Evolutionary conservation across 2,797 vertebrate species (phyloP).

Genomic region (Acomys russatus): DNA sequence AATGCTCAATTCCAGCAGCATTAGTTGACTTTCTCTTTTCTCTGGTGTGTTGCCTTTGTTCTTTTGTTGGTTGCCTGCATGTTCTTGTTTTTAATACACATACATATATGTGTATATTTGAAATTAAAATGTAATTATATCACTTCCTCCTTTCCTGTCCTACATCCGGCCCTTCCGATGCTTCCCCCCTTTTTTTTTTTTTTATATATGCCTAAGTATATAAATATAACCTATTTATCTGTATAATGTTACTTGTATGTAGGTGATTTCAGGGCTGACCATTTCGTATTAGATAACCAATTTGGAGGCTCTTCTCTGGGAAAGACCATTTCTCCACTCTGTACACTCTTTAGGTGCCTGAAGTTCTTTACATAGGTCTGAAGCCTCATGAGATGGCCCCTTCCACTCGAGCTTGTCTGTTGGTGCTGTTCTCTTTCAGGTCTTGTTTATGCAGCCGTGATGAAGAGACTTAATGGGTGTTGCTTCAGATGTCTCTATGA

Average conservation of each 20-base stretch:
- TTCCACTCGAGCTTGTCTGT: too few relatives aligned
- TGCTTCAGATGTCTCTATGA: neutral
- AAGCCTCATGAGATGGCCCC: neutral
- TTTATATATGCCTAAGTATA: neutral
- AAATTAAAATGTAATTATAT: neutral
- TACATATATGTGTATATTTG: neutral
- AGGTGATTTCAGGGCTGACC: neutral
- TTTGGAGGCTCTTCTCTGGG: neutral
- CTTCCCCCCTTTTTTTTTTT: too few relatives aligned
- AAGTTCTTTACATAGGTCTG: neutral
- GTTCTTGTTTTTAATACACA: neutral
- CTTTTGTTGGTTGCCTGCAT: neutral
- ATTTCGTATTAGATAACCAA: neutral
- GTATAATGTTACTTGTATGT: neutral
- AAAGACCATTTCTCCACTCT: neutral
- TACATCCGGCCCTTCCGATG: neutral
- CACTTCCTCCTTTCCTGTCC: neutral
- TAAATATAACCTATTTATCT: neutral
- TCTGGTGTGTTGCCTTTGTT: neutral
- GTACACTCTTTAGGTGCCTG: neutral
- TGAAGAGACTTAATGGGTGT: neutral
- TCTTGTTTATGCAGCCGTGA: neutral
- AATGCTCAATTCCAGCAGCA: neutral
- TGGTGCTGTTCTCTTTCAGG: neutral
- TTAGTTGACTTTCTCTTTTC: neutral